A percentile compares a stretch with the other conserved stretches of the same genome.
Evolutionary conservation across 2,888 invertebrate genomes (phyloP).

Genomic region (Drosophila monieri): DNA sequence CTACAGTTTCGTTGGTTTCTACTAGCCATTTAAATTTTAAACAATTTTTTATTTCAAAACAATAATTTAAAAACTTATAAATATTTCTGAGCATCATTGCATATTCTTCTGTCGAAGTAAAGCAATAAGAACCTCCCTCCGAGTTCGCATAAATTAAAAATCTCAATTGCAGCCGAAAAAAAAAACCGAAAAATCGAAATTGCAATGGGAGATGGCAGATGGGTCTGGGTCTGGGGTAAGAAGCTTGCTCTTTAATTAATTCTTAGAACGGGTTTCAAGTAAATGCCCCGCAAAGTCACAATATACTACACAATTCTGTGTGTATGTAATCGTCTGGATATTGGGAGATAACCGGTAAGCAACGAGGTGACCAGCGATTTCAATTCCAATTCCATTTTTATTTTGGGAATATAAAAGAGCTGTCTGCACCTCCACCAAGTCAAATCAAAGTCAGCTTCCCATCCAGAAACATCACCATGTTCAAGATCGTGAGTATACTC

Average conservation of each 20-base stretch:
- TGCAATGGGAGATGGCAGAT: slow-evolving; percentile 36
- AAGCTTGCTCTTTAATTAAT: slow-evolving; percentile 66
- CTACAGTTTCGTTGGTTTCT: no score
- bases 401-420: slow-evolving; percentile 60
- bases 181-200: slow-evolving; percentile 10
- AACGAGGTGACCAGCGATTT: slow-evolving; percentile 43
- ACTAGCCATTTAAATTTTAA: no score
- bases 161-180: slow-evolving; percentile 50
- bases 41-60: no score
- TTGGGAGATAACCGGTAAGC: slow-evolving; percentile 68
- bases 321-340: slow-evolving; percentile 41
- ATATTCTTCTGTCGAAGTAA: slow-evolving; percentile 13
- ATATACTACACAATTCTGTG: slow-evolving; percentile 27
- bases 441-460: slow-evolving; percentile 47
- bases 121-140: slow-evolving; percentile 20
- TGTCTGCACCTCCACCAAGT: slow-evolving; percentile 28
- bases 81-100: background rate
- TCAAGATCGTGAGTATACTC: slow-evolving; percentile 69
- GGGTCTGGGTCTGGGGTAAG: slow-evolving; percentile 44
- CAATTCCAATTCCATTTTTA: slow-evolving; percentile 17
- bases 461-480: slow-evolving; percentile 58
- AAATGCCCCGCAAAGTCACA: slow-evolving; percentile 44
- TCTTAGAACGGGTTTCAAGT: slow-evolving; percentile 72
- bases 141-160: slow-evolving; percentile 38
- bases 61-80: slow-evolving; percentile 2